Conservation (phyloP, 2,797 vertebrate species). For the Peromyscus attwateri region DNA sequence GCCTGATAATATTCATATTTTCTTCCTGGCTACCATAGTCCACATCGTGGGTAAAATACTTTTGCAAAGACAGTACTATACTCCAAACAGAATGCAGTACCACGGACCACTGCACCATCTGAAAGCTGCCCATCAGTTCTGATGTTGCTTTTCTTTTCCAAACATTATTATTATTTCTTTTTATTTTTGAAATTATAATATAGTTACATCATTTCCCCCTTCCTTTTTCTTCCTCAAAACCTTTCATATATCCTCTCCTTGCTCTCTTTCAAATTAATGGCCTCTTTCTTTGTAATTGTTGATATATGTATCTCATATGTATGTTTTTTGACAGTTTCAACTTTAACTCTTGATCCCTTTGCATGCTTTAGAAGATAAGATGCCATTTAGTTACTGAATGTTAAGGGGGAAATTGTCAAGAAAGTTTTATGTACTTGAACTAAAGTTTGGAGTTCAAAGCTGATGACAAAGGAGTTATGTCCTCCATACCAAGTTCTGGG, state of each 20-base stretch:
- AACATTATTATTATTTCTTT: not conserved
- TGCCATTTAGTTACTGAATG: not conserved
- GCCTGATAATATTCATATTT: not conserved
- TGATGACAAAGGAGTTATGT: not conserved
- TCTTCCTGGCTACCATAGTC: not conserved
- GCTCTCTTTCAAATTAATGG: not conserved
- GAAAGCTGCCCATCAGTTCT: not conserved
- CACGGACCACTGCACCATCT: not conserved
- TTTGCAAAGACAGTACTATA: not conserved
- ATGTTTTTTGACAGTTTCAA: not conserved
- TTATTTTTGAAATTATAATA: not conserved
- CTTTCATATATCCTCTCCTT: not conserved
- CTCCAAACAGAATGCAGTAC: not conserved
- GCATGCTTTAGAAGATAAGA: not conserved
- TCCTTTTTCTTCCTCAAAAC: not conserved
- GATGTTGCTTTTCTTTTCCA: not conserved
- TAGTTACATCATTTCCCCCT: not conserved
- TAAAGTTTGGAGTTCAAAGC: not conserved
- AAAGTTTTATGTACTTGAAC: not conserved
- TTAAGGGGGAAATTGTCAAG: not conserved
- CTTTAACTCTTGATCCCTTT: not conserved
- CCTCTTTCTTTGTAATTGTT: not conserved
- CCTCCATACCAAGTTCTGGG: not conserved
- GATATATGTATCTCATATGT: not conserved
- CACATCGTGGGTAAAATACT: not conserved